A percentile compares a stretch with the other conserved stretches of the same genome.
Evolutionary conservation across 2,888 invertebrate genomes (phyloP).

Genomic region (Pecten maximus): DNA sequence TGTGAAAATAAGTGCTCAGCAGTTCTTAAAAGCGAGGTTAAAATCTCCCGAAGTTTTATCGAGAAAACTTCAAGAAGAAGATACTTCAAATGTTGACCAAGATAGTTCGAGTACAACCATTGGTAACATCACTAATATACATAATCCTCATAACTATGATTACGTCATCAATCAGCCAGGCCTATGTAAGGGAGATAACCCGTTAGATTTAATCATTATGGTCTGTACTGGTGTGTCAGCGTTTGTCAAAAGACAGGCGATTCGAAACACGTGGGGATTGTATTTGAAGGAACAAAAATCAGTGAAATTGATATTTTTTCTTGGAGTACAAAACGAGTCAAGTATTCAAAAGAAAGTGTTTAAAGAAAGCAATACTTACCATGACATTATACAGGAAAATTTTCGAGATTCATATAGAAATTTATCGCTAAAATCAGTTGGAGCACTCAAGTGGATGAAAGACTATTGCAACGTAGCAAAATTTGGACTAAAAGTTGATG

Average conservation of each 20-base stretch:
- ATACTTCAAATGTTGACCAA: not conserved
- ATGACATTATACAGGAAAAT: slow-evolving; percentile 42
- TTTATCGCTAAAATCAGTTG: slow-evolving; percentile 82
- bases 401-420: slow-evolving; percentile 76
- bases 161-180: slow-evolving; percentile 26
- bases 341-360: slow-evolving; percentile 22
- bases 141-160: slow-evolving; percentile 35
- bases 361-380: not conserved
- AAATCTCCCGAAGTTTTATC: slow-evolving; percentile 5
- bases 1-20: not conserved
- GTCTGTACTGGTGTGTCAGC: not conserved
- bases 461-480: slow-evolving; percentile 78
- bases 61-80: not conserved
- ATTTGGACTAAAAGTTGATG: slow-evolving; percentile 82
- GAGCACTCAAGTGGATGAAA: slow-evolving; percentile 82
- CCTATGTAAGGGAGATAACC: not conserved
- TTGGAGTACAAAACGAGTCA: slow-evolving; percentile 7
- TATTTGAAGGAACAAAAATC: not conserved
- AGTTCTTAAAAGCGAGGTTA: slow-evolving; percentile 35
- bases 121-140: not conserved
- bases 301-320: slow-evolving; percentile 18
- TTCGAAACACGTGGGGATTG: slow-evolving; percentile 39
- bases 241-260: slow-evolving; percentile 36
- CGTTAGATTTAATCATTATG: not conserved
- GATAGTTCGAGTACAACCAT: not conserved